Base-by-base conservation (phyloP, 2,113 vertebrate species). In the Halichoeres trimaculatus region DNA sequence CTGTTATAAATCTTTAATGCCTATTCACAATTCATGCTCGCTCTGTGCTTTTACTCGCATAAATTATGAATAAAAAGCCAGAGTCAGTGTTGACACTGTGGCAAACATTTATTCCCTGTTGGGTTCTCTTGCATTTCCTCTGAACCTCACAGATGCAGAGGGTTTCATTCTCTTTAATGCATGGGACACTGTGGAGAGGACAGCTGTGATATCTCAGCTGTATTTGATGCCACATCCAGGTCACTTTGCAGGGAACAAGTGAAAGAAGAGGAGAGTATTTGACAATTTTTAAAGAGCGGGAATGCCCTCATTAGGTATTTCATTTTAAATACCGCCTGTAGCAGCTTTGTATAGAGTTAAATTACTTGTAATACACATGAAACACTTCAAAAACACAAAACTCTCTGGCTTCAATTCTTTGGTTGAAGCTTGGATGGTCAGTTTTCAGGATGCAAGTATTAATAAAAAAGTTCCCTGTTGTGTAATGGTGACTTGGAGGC, bases 1-100 rank as follows among this genome's bases (percentile, higher is more conserved):
- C 10, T 43, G 70, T 74, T 54, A 75, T 88, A 20, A 80, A 88
- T 86, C 61, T 74, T 85, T 85, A 20, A 90, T 81, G 62, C 51
- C 71, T 57, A 60, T 85, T 76, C 64, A 75, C 22, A 74, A 81
- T 78, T 83, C 56, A 85, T 84, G 59, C 17, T 6, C 0, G 41
- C 71, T 24, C 63, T 67, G 51, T 60, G 50, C 55, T 87, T 80
- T 81, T 76, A 78, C 51, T 34, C 34, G 10, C 47, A 74, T 90
- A 10, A 55, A 82, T 80, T 72, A 88, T 80, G 17, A 64, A 80
- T 68, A 30, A 69, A 74, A 81, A 23, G 59, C 59, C 20, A 17
- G 40, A 62, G 23, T 65, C 26, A 19, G 43, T 59, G 64, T 26
- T 48, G 55, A 55, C n/a, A 45, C 19, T 40, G 54, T 77, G 56